Evolutionary conservation across 2,797 vertebrate species (phyloP).

Genomic region (Sitta carolinensis): DNA sequence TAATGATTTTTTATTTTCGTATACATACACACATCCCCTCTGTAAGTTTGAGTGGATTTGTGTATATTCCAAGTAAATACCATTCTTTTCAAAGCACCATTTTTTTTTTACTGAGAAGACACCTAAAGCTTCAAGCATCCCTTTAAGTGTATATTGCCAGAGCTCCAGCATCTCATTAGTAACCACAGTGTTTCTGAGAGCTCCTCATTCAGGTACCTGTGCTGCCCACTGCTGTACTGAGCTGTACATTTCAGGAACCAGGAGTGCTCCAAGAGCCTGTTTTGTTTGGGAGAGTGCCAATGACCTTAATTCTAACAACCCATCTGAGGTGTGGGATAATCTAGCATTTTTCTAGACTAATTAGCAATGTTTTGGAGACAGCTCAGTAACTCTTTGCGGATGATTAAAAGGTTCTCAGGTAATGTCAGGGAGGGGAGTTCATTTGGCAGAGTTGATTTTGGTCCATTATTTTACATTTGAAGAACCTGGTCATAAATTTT

Average conservation of each 20-base stretch:
- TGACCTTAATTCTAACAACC: not conserved
- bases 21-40: too few relatives aligned
- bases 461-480: not conserved
- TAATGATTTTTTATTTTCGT: not conserved
- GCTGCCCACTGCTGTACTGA: not conserved
- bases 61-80: not conserved
- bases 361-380: not conserved
- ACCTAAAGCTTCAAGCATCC: not conserved
- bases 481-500: not conserved
- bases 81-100: not conserved
- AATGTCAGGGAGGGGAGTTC: not conserved
- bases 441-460: not conserved
- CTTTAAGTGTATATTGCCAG: not conserved
- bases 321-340: not conserved
- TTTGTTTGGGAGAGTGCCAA: not conserved
- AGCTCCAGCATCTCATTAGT: not conserved
- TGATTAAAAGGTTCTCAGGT: not conserved
- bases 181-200: not conserved
- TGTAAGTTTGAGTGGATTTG: not conserved
- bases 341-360: not conserved
- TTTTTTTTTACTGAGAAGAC: not conserved
- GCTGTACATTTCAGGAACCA: not conserved
- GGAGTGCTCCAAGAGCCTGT: not conserved
- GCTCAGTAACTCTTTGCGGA: not conserved
- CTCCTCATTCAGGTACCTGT: fast-evolving